These are phyloP conservation scores for Lucilia sericata DNA, from an alignment of 1,140 invertebrate genomes.

Conservation along the genomic window DNA sequence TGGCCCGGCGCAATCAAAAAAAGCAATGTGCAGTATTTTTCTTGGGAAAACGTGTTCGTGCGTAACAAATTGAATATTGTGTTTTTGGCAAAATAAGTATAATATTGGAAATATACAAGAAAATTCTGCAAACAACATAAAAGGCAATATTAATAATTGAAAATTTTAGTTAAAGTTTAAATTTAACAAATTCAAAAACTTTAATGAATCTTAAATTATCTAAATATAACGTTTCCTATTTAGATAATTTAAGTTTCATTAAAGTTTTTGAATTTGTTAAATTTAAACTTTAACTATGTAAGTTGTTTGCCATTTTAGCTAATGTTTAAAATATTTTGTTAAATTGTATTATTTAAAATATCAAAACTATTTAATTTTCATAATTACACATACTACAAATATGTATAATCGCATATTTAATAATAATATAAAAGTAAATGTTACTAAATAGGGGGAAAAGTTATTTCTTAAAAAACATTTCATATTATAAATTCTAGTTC, in stretches of 20 bases:
- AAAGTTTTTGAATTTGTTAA: too few species aligned
- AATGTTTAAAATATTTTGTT: neutral
- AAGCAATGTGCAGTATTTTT: neutral
- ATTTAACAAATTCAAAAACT: neutral
- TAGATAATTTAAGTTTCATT: neutral
- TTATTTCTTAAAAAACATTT: neutral
- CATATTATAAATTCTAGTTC: too few species aligned
- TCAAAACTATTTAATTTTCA: slow-evolving; percentile 5
- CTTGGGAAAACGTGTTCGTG: slow-evolving; percentile 45
- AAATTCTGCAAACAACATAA: too few species aligned
- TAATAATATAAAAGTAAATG: neutral
- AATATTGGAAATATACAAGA: too few species aligned
- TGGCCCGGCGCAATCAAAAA: neutral
- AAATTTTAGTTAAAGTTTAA: neutral
- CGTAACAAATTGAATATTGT: slow-evolving; percentile 47
- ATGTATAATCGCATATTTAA: neutral
- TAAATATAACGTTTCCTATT: too few species aligned
- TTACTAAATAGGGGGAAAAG: neutral
- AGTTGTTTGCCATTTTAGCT: neutral
- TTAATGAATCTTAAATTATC: neutral
- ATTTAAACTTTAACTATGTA: neutral
- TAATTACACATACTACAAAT: neutral
- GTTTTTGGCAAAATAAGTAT: neutral
- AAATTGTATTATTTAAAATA: neutral
- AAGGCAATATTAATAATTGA: neutral